A percentile compares a stretch with the other conserved stretches of the same genome.
phyloP scores from a whole-genome alignment of 2,888 invertebrate species.

The Kryphioiulus occultus region DNA sequence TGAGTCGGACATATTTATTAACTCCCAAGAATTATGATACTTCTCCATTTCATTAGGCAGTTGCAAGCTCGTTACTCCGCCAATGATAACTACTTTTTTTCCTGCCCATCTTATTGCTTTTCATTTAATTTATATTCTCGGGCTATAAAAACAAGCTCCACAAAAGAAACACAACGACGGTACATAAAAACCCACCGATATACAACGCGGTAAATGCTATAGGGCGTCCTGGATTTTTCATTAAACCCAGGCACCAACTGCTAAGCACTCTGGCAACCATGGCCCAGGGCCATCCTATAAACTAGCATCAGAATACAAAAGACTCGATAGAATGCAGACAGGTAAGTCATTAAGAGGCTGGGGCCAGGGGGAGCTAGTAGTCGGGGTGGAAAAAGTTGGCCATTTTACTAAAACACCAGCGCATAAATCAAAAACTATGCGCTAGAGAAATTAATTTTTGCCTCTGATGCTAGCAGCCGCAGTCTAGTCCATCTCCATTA shows the following conservation, averaged over 20 bases:
- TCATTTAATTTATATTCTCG: constrained; percentile 45
- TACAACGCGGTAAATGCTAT: constrained; percentile 25
- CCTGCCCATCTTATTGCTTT: constrained; percentile 28
- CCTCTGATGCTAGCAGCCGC: background rate
- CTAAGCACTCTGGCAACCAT: background rate
- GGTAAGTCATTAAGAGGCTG: constrained; percentile 36
- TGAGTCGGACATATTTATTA: constrained; percentile 48
- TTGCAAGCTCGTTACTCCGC: constrained; percentile 40
- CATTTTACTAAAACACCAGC: background rate
- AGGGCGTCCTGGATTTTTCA: constrained; percentile 25
- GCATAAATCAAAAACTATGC: constrained; percentile 1
- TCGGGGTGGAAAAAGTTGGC: background rate
- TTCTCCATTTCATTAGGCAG: constrained; percentile 46
- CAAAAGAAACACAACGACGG: background rate
- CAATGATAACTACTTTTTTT: constrained; percentile 48
- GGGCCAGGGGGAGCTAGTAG: constrained; percentile 28
- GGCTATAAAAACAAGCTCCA: constrained; percentile 28
- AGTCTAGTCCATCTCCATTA: background rate
- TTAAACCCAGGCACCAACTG: constrained; percentile 6
- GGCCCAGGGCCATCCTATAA: background rate
- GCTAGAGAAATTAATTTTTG: background rate
- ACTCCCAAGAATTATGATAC: constrained; percentile 48
- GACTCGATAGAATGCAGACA: constrained; percentile 21
- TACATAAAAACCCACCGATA: constrained; percentile 28
- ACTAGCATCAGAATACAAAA: constrained; percentile 27